Evolutionary conservation across 2,888 invertebrate species (phyloP), one percentile per base, ranked within the genome.

Genomic region (Timandra comae): DNA sequence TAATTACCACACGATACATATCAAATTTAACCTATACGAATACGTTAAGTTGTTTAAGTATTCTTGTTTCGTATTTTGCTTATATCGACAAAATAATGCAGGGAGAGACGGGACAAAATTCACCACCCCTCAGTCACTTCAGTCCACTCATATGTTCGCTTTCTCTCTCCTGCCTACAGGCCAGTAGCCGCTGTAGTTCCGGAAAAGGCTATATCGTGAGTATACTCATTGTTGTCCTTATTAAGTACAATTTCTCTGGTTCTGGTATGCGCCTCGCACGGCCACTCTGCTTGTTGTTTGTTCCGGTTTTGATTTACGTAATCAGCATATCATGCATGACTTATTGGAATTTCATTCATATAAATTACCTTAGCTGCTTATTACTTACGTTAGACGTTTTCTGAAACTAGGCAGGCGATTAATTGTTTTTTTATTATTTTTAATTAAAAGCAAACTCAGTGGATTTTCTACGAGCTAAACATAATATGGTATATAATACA

Each of bases 181-280:
- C 93, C 86, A 93, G 93, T 90, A 94, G 93, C 90, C 92, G 93
- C 88, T 93, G 94, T 90, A 94, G 93, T 90, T 94, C 93, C 89
- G 94, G 93, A 88, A 94, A 93, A 91, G 94, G 94, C 91, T 94
- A 94, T 93, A 94, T 94, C 94, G 95, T 95, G 90, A 93, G 95
- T 94, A 90, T 85, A 71, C 72, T 74, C 69, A 76, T 72, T 78
- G 79, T 73, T 75, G 74, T 63, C 69, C 67, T 63, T 71, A 65
- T 67, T 63, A 56, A 59, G 46, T 59, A 49, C 61, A 52, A 45
- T 54, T 59, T 60, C 56, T 63, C 55, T 57, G 51, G 58, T 56
- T 56, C 52, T 52, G 48, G 49, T 46, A 46, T 51, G 49, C 45
- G 54, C 52, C 52, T 57, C 56, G 61, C 64, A 59, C 57, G 60